These are phyloP conservation scores for Apamea crenata DNA, from an alignment of 2,888 invertebrate species.

Conservation along the genomic window DNA sequence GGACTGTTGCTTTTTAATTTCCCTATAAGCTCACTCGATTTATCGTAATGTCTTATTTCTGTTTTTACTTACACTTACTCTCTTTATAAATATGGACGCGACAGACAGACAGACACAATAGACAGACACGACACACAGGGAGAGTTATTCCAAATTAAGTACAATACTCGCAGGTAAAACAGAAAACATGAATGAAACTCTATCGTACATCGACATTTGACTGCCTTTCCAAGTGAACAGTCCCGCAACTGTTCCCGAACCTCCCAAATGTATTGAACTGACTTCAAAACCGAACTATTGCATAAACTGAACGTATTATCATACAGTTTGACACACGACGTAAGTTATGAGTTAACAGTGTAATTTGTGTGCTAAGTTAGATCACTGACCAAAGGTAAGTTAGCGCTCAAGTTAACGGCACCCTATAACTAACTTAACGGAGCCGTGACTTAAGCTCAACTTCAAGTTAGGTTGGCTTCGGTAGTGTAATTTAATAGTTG, in stretches of 20 bases:
- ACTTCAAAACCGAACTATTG: conserved; percentile 34
- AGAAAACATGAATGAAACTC: background rate
- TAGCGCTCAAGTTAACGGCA: conserved; percentile 68
- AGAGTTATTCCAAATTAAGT: background rate
- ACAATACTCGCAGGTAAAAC: background rate
- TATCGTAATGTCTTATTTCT: background rate
- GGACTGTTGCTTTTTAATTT: background rate
- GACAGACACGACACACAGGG: no score
- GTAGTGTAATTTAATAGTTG: conserved; percentile 74
- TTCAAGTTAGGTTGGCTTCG: conserved; percentile 69
- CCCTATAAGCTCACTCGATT: background rate
- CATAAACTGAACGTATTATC: conserved; percentile 48
- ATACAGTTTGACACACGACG: conserved; percentile 58
- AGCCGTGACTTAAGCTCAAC: conserved; percentile 72
- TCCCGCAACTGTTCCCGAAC: background rate
- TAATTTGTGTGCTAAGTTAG: conserved; percentile 68
- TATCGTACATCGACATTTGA: conserved; percentile 2
- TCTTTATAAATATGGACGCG: no score
- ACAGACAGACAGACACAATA: no score
- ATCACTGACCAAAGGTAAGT: conserved; percentile 73
- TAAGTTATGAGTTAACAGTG: conserved; percentile 65
- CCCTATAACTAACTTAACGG: conserved; percentile 72
- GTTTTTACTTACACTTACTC: background rate
- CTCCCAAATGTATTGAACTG: conserved; percentile 35
- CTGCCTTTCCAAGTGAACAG: conserved; percentile 4